Evolutionary conservation across 2,888 invertebrate species (phyloP).

Genomic region (Apeira syringaria): DNA sequence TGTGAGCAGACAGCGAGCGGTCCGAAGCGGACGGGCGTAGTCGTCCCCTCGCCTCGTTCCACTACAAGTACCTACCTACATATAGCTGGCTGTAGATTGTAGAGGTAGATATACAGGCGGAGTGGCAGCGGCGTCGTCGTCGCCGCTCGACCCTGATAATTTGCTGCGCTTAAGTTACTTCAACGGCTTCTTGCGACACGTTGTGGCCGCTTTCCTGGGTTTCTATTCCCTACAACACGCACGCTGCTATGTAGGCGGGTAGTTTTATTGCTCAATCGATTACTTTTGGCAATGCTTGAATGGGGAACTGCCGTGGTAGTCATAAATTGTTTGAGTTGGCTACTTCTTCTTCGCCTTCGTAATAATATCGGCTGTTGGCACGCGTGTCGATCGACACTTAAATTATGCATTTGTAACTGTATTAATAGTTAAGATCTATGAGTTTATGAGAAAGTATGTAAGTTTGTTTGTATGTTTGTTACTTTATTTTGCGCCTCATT

Average conservation of each 20-base stretch:
- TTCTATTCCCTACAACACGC: slow-evolving; percentile 57
- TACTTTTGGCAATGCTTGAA: slow-evolving; percentile 9
- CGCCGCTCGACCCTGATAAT: slow-evolving; percentile 79
- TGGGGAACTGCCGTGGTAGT: too few relatives aligned
- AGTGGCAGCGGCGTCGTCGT: slow-evolving; percentile 59
- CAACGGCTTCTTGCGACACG: slow-evolving; percentile 81
- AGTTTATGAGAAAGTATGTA: too few relatives aligned
- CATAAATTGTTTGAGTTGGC: too few relatives aligned
- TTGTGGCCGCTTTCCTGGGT: slow-evolving; percentile 66
- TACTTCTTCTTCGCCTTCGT: too few relatives aligned
- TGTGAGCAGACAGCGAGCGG: slow-evolving; percentile 47
- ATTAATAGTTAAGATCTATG: too few relatives aligned
- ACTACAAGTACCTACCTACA: slow-evolving; percentile 40
- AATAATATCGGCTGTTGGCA: too few relatives aligned
- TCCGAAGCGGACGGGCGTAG: slow-evolving; percentile 11
- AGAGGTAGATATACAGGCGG: slow-evolving; percentile 50
- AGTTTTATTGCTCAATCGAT: slow-evolving; percentile 15
- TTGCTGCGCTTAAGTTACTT: slow-evolving; percentile 81
- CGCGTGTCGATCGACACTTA: too few relatives aligned
- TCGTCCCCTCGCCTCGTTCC: slow-evolving; percentile 54
- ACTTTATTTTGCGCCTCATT: too few relatives aligned
- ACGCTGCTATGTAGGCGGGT: slow-evolving; percentile 20
- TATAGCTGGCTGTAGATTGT: slow-evolving; percentile 29
- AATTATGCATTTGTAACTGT: too few relatives aligned
- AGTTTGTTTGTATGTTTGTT: too few relatives aligned